A percentile compares a stretch with the other conserved stretches of the same genome.
phyloP scores from a whole-genome alignment of 2,797 vertebrate species.

The Helostoma temminkii region DNA sequence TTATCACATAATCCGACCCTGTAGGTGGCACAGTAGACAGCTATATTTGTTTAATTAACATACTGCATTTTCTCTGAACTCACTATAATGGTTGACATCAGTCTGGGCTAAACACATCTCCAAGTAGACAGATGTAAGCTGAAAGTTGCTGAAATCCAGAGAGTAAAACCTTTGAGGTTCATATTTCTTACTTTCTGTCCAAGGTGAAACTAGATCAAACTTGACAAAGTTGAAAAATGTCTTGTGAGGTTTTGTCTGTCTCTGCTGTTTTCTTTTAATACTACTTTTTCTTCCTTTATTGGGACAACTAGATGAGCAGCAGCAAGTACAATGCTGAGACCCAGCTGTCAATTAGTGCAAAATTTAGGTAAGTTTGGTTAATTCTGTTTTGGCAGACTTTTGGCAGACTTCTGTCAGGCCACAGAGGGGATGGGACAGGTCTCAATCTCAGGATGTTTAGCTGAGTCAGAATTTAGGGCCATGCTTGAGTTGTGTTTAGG shows the following conservation, averaged over 20 bases:
- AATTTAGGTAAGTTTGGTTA: constrained; percentile 21
- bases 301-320: constrained; percentile 40
- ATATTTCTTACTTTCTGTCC: neutral
- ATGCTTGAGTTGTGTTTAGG: constrained; percentile 38
- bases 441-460: constrained; percentile 60
- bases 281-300: no score
- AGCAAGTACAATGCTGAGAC: constrained; percentile 29
- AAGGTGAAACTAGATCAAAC: no score
- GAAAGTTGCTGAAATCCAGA: constrained; percentile 1
- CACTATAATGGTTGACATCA: no score
- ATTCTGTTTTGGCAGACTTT: constrained; percentile 39
- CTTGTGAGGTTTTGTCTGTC: neutral
- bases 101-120: no score
- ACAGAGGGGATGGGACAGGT: constrained; percentile 53
- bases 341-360: constrained; percentile 23
- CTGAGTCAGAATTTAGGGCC: constrained; percentile 73
- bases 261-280: no score
- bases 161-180: neutral
- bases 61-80: neutral
- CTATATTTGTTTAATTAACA: neutral
- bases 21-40: neutral
- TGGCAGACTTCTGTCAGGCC: constrained; percentile 45
- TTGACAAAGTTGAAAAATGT: neutral
- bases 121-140: neutral
- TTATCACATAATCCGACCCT: no score